Evolutionary conservation across 2,797 vertebrate species (phyloP).

Genomic region (Diceros bicornis): DNA sequence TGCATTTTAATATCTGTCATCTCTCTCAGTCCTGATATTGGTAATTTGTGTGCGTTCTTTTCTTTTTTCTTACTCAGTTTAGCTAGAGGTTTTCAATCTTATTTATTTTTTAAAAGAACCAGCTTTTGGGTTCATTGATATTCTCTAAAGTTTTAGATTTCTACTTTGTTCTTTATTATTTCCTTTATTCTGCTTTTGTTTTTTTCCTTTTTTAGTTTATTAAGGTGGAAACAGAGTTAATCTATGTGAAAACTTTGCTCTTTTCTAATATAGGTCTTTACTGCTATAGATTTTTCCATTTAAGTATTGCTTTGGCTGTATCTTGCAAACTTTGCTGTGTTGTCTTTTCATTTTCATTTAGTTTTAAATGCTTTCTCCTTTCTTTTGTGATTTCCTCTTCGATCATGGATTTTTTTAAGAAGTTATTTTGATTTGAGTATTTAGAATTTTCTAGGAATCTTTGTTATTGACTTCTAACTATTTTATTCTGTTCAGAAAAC

Average conservation of each 20-base stretch:
- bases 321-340: background rate
- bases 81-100: background rate
- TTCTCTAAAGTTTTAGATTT: background rate
- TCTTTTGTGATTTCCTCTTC: background rate
- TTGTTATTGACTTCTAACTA: background rate
- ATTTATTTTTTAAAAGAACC: background rate
- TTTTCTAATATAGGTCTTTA: background rate
- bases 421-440: background rate
- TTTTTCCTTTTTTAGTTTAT: background rate
- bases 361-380: background rate
- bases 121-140: background rate
- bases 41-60: background rate
- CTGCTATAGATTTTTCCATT: background rate
- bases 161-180: background rate
- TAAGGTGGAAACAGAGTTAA: background rate
- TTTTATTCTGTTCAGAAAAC: background rate
- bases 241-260: background rate
- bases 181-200: background rate
- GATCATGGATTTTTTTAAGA: background rate
- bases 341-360: slow-evolving; percentile 17
- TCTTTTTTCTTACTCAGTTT: background rate
- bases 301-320: background rate
- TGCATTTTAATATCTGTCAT: background rate
- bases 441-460: background rate
- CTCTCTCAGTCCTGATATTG: background rate